phyloP scores from a whole-genome alignment of 2,888 invertebrate species.

The Malthinus flaveolus region DNA sequence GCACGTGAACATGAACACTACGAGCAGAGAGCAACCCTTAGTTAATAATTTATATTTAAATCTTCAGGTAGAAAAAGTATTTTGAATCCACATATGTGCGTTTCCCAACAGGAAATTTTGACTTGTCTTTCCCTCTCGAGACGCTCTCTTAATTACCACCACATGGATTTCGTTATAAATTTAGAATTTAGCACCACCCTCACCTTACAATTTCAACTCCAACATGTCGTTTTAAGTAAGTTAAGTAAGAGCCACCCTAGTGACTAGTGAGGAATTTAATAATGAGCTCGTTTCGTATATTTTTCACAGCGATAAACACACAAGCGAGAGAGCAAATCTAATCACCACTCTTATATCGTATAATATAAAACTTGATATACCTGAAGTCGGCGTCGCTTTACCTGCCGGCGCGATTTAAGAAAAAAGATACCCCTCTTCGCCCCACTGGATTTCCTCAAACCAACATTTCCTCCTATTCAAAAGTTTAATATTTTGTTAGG shows the following conservation, averaged over 20 bases:
- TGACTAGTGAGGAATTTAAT: neutral
- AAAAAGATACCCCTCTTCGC: slow-evolving; percentile 28
- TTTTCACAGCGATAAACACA: neutral
- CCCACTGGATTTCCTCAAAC: slow-evolving; percentile 36
- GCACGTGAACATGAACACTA: slow-evolving; percentile 5
- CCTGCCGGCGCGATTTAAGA: slow-evolving; percentile 38
- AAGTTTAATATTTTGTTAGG: slow-evolving; percentile 34
- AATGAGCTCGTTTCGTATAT: neutral
- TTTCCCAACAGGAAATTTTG: slow-evolving; percentile 1
- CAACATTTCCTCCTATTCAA: slow-evolving; percentile 29
- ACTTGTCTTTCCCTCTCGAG: neutral
- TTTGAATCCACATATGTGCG: slow-evolving; percentile 3
- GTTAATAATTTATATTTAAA: neutral
- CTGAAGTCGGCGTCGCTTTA: slow-evolving; percentile 32
- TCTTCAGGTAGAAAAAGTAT: slow-evolving; percentile 15
- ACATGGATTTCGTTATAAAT: slow-evolving; percentile 10
- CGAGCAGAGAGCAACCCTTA: slow-evolving; percentile 6
- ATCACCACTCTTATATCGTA: slow-evolving; percentile 31
- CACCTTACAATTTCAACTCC: neutral
- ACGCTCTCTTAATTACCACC: slow-evolving; percentile 8
- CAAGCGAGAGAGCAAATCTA: slow-evolving; percentile 24
- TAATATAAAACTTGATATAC: slow-evolving; percentile 34
- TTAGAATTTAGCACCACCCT: slow-evolving; percentile 3
- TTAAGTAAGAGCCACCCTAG: slow-evolving; percentile 10
- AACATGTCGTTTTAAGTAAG: neutral